Evolutionary conservation across 23 tunicate genomes (phyloP).

Genomic region (Diplosoma virens): DNA sequence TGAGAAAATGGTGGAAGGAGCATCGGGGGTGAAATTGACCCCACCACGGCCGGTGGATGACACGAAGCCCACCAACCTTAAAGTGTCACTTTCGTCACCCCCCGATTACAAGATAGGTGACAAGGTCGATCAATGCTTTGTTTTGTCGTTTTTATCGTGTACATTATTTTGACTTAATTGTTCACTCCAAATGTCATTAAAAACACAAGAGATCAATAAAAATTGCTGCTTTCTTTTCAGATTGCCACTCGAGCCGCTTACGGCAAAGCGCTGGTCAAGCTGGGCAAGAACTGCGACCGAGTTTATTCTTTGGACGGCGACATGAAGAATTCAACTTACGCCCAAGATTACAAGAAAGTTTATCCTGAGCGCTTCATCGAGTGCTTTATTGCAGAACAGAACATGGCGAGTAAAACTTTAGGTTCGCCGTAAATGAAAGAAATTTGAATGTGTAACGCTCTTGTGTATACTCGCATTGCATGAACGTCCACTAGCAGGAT

Average conservation of each 20-base stretch:
- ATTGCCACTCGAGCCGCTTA: slow-evolving; percentile 72
- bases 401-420: slow-evolving; percentile 50
- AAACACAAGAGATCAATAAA: no score
- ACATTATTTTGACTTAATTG: no score
- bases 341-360: slow-evolving; percentile 87
- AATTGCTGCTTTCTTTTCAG: no score
- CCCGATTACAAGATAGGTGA: slow-evolving; percentile 79
- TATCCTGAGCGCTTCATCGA: slow-evolving; percentile 90
- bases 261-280: slow-evolving; percentile 80
- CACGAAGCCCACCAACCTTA: slow-evolving; percentile 27
- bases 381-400: slow-evolving; percentile 99
- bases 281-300: slow-evolving; percentile 81
- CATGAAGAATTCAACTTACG: slow-evolving; percentile 94
- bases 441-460: no score
- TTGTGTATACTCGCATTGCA: no score
- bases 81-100: slow-evolving; percentile 69
- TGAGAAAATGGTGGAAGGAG: slow-evolving; percentile 6
- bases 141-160: background rate
- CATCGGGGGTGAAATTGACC: slow-evolving; percentile 35
- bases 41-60: slow-evolving; percentile 52
- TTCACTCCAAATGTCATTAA: no score
- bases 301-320: slow-evolving; percentile 89
- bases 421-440: no score
- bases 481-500: background rate
- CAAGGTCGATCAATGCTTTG: slow-evolving; percentile 38